Percentiles rank a stretch among this genome's conserved stretches.
Conservation (phyloP, 1,140 invertebrate species). For the Anastrepha obliqua region DNA sequence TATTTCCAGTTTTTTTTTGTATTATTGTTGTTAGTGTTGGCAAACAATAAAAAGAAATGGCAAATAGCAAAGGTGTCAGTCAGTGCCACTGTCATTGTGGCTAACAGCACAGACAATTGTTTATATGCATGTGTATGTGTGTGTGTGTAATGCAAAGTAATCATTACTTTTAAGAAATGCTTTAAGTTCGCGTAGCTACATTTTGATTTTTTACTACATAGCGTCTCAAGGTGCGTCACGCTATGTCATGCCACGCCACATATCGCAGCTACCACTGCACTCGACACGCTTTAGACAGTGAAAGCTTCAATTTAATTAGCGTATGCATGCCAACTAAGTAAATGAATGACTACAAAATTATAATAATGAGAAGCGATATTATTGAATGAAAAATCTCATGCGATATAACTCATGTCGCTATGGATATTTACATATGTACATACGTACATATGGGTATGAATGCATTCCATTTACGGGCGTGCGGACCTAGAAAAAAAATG, state of each 20-base stretch:
- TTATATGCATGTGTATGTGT: not conserved
- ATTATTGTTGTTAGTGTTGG: not conserved
- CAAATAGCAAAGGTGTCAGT: not conserved
- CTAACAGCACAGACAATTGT: not conserved
- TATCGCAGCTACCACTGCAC: not conserved
- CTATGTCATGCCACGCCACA: constrained; percentile 17
- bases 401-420: not conserved
- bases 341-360: constrained; percentile 36
- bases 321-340: constrained; percentile 41
- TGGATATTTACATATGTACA: not conserved
- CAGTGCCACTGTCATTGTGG: not conserved
- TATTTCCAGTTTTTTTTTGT: too few relatives aligned
- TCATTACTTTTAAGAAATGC: not conserved
- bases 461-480: not conserved
- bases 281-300: constrained; percentile 41
- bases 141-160: not conserved
- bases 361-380: constrained; percentile 28
- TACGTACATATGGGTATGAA: too few relatives aligned
- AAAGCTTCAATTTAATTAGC: constrained; percentile 44
- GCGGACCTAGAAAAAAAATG: not conserved
- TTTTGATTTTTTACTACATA: not conserved
- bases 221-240: constrained; percentile 17
- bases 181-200: not conserved
- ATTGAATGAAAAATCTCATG: not conserved
- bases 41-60: not conserved